phyloP scores from a whole-genome alignment of 2,888 invertebrate species.

The Biston stratarius region DNA sequence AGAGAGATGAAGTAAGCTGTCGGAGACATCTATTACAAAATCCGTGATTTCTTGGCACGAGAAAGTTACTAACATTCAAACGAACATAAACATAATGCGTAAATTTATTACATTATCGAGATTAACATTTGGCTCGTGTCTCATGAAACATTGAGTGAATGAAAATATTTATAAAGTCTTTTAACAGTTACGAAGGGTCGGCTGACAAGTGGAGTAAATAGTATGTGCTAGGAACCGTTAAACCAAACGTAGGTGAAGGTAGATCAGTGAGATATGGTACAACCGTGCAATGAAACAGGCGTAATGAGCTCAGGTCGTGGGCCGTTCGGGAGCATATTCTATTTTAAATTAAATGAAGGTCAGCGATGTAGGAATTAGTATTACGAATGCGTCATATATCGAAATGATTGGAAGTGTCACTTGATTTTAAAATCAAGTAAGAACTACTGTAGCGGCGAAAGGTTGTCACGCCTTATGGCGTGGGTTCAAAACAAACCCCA shows the following conservation, averaged over 20 bases:
- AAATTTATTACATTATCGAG: constrained; percentile 18
- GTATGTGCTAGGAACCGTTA: constrained; percentile 25
- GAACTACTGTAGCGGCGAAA: no score
- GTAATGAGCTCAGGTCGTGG: constrained; percentile 38
- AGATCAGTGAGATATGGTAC: constrained; percentile 33
- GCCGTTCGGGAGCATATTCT: constrained; percentile 58
- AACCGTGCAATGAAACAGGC: constrained; percentile 6
- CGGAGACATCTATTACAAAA: constrained; percentile 3
- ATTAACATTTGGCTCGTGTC: constrained; percentile 33
- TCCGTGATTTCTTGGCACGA: background rate
- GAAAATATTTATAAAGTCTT: constrained; percentile 41
- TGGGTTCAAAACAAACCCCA: no score
- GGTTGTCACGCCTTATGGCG: no score
- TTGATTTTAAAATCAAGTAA: background rate
- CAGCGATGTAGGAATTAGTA: constrained; percentile 46
- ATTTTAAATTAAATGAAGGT: constrained; percentile 83
- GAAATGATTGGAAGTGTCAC: background rate
- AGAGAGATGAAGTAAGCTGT: constrained; percentile 18
- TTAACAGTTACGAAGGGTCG: constrained; percentile 38
- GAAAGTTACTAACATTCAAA: constrained; percentile 10
- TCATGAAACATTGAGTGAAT: constrained; percentile 34
- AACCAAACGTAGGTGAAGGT: constrained; percentile 32
- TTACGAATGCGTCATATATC: constrained; percentile 32
- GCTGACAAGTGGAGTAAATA: constrained; percentile 41
- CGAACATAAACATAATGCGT: constrained; percentile 4